Evolutionary conservation across 2,113 vertebrate genomes (phyloP).

Genomic region (Emberiza fucata): DNA sequence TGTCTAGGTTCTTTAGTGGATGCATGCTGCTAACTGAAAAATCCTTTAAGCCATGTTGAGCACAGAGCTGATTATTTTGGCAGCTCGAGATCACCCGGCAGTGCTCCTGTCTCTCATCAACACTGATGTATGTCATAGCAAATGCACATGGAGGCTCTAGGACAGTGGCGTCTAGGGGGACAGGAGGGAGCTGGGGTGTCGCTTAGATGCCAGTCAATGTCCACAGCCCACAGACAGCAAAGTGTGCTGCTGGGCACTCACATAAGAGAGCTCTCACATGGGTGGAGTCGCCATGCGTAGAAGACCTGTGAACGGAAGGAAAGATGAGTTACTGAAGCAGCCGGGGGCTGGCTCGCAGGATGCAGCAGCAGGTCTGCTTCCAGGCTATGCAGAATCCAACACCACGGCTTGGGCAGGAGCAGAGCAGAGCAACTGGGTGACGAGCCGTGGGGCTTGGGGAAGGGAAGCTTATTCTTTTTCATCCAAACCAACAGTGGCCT

Average conservation of each 20-base stretch:
- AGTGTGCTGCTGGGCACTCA: constrained; percentile 75
- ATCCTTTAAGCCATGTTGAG: constrained; percentile 79
- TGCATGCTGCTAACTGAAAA: constrained; percentile 71
- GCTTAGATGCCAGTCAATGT: constrained; percentile 77
- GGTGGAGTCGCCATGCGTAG: constrained; percentile 65
- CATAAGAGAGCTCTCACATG: constrained; percentile 76
- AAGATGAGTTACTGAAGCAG: constrained; percentile 60
- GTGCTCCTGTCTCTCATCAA: constrained; percentile 72
- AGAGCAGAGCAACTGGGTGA: background rate
- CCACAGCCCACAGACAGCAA: constrained; percentile 73
- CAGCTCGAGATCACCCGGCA: constrained; percentile 78
- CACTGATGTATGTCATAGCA: constrained; percentile 74
- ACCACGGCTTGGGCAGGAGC: background rate
- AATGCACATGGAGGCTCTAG: constrained; percentile 68
- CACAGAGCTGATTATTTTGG: constrained; percentile 78
- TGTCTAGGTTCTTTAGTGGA: constrained; percentile 69
- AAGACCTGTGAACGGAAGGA: constrained; percentile 62
- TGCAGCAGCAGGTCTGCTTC: constrained; percentile 2
- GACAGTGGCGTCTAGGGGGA: constrained; percentile 60
- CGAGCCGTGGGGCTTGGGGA: rapidly evolving
- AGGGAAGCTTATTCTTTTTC: background rate
- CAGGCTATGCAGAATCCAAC: background rate
- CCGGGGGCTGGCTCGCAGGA: background rate
- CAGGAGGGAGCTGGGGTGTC: constrained; percentile 71
- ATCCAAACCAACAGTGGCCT: background rate